These are phyloP conservation scores for Epirrhoe alternata DNA, from an alignment of 2,888 invertebrate species.

Conservation along the genomic window DNA sequence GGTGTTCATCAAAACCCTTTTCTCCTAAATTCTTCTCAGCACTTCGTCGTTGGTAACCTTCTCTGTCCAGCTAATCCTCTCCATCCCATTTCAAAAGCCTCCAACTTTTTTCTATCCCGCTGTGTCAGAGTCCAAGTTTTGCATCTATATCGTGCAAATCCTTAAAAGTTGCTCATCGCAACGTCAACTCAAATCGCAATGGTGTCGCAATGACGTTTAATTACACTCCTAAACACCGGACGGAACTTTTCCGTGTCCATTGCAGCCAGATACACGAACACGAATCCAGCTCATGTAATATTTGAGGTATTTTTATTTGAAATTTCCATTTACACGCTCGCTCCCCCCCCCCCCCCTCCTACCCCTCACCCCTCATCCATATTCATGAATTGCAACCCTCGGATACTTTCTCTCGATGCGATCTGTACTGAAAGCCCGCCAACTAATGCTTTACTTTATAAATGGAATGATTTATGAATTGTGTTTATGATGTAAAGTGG, in stretches of 20 bases:
- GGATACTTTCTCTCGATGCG: conserved; percentile 75
- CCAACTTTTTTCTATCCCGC: too few relatives aligned
- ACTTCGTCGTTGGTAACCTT: too few relatives aligned
- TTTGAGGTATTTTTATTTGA: conserved; percentile 85
- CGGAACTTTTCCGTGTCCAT: conserved; percentile 63
- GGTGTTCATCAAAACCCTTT: too few relatives aligned
- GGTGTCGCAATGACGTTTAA: conserved; percentile 17
- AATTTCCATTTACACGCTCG: conserved; percentile 83
- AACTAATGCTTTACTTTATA: conserved; percentile 57
- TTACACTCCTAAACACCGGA: conserved; percentile 34
- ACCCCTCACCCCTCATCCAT: conserved; percentile 86
- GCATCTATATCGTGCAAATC: too few relatives aligned
- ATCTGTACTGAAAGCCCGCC: conserved; percentile 66
- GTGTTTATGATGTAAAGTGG: conserved; percentile 42
- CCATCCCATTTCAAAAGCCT: too few relatives aligned
- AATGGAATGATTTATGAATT: conserved; percentile 57
- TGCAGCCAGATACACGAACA: conserved; percentile 74
- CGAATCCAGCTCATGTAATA: conserved; percentile 83
- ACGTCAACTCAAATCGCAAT: conserved; percentile 10
- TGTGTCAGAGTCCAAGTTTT: too few relatives aligned
- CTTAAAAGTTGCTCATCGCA: neutral
- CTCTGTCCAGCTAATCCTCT: too few relatives aligned
- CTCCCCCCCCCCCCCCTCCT: conserved; percentile 42
- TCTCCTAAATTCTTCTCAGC: too few relatives aligned
- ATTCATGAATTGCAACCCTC: conserved; percentile 87